phyloP scores from a whole-genome alignment of 2,113 vertebrate species.

The Aleadryas rufinucha region DNA sequence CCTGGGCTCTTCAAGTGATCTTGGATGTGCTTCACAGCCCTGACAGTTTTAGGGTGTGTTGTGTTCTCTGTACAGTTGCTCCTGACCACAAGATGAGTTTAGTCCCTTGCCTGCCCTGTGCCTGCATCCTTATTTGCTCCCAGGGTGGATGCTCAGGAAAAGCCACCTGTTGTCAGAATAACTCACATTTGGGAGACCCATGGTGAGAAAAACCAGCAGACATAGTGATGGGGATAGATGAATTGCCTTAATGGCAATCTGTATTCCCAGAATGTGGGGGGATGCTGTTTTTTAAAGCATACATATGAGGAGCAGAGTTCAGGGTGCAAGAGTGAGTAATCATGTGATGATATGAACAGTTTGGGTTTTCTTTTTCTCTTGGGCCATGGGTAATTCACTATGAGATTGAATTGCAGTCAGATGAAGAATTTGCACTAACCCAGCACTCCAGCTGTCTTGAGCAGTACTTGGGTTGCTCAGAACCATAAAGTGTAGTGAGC shows the following conservation, averaged over 20 bases:
- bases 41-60: neutral
- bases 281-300: neutral
- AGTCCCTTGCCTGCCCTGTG: neutral
- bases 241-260: neutral
- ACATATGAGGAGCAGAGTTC: neutral
- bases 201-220: neutral
- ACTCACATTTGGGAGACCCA: neutral
- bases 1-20: neutral
- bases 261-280: neutral
- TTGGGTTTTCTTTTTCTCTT: neutral
- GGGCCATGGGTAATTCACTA: neutral
- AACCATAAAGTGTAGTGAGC: neutral
- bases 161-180: neutral
- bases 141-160: neutral
- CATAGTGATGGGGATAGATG: too few relatives aligned
- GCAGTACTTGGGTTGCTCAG: neutral
- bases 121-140: neutral
- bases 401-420: neutral
- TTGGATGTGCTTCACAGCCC: neutral
- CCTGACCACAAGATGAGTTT: neutral
- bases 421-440: neutral
- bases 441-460: neutral
- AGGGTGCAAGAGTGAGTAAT: neutral
- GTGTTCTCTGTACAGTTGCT: neutral
- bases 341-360: rapidly evolving